Percentiles rank a stretch among this genome's conserved stretches.
phyloP scores from a whole-genome alignment of 2,797 vertebrate genomes.

The Malacoraja senta region DNA sequence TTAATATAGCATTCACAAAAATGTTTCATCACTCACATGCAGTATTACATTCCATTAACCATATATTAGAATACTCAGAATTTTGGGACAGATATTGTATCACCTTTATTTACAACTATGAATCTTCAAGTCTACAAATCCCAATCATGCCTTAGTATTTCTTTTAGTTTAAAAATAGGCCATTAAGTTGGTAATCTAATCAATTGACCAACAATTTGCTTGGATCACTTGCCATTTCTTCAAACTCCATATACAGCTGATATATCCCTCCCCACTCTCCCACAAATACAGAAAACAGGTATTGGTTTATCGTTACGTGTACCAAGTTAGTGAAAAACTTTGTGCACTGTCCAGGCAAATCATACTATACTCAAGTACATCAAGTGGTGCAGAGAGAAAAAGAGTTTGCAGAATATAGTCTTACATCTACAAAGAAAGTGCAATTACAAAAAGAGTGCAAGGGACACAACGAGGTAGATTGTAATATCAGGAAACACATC shows the following conservation, averaged over 20 bases:
- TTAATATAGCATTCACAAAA: background rate
- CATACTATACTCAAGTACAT: too few species aligned
- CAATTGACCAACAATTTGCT: background rate
- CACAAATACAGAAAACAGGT: too few species aligned
- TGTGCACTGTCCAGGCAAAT: too few species aligned
- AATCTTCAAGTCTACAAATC: background rate
- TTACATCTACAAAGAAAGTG: too few species aligned
- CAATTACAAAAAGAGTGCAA: too few species aligned
- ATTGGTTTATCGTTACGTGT: too few species aligned
- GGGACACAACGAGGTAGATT: too few species aligned
- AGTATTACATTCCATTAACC: background rate
- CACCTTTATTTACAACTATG: background rate
- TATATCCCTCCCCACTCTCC: background rate
- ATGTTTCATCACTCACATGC: background rate
- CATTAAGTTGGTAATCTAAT: background rate
- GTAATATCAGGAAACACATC: too few species aligned
- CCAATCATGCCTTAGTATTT: background rate
- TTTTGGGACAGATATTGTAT: background rate
- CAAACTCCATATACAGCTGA: background rate
- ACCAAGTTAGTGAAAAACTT: too few species aligned
- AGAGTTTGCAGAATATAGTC: too few species aligned
- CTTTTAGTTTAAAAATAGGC: background rate
- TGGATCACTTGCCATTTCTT: background rate
- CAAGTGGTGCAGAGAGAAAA: too few species aligned
- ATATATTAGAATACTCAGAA: background rate